Evolutionary conservation across 2,797 vertebrate genomes (phyloP).

Genomic region (Anniella stebbinsi): DNA sequence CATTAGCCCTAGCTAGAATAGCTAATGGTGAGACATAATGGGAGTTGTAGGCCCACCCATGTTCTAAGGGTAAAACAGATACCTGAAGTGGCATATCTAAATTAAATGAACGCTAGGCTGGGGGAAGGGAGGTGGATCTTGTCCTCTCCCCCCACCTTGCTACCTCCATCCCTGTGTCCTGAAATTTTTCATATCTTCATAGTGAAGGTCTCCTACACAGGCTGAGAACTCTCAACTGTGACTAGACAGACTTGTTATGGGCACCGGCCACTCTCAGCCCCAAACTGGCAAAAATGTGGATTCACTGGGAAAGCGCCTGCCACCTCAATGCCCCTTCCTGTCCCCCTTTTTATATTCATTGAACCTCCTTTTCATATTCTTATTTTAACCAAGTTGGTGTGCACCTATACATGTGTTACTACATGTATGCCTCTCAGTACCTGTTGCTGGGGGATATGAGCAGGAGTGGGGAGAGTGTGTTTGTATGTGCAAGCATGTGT

Average conservation of each 20-base stretch:
- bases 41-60: too few relatives aligned
- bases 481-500: too few relatives aligned
- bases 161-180: too few relatives aligned
- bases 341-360: not conserved
- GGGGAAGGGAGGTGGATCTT: not conserved
- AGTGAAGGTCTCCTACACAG: not conserved
- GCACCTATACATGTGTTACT: not conserved
- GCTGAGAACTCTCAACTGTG: not conserved
- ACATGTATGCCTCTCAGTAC: too few relatives aligned
- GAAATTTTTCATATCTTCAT: not conserved
- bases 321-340: not conserved
- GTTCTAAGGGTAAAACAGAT: not conserved
- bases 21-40: too few relatives aligned
- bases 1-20: too few relatives aligned
- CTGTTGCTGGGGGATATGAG: not conserved
- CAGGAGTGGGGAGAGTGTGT: too few relatives aligned
- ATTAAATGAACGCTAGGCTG: not conserved
- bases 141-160: not conserved
- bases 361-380: too few relatives aligned
- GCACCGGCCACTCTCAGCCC: not conserved
- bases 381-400: not conserved
- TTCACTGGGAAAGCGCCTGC: not conserved
- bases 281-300: not conserved
- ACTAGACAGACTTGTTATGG: not conserved
- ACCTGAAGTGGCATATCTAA: not conserved